Evolutionary conservation across 2,113 vertebrate genomes (phyloP), one percentile per base, ranked within the genome.

Genomic region (Neogale vison): DNA sequence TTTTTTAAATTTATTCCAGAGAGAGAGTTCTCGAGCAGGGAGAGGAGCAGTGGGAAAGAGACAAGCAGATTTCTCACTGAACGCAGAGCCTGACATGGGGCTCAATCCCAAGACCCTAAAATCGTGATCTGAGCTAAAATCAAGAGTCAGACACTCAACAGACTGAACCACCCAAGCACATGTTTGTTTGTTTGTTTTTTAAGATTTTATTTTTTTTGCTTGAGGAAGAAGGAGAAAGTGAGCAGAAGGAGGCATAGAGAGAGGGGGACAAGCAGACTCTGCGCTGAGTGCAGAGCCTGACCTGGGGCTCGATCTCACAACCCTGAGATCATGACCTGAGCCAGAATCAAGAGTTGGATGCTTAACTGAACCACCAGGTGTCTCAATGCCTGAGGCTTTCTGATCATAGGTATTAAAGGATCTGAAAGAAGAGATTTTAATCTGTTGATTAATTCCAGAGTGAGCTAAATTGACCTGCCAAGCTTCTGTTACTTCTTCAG

Each of bases 361-460:
- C 67, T 69, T 69, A 69, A 69, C 67, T 69, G 67, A 69, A 17
- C 34, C 17, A 36, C 67, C 34, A n/a, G 67, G 67, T 69, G 4
- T n/a, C 67, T 6, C 65, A 36, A 21, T 59, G 26, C 39, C n/a
- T n/a, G 4, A 65, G 29, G 59, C 17, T 90, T 97, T 92, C 65
- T 92, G 39, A 63, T 39, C n/a, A 65, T 42, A 79, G 69, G 82
- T 65, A 88, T 67, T 55, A 59, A 72, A 72, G 42, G 17, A 90
- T 57, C n/a, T 47, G 36, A 90, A 80, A 42, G 72, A 90, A 96
- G 79, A 95, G 13, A 89, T 92, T 92, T 52, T 82, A 90, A 83
- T 96, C 52, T 89, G 55, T 88, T 83, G 55, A 91, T 94, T 85
- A 79, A 95, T 82, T 84, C 42, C 84, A 63, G n/a, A 67, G 31